Evolutionary conservation across 1,140 invertebrate species (phyloP), one percentile per base, ranked within the genome.

Genomic region (Platorchestia sp.): DNA sequence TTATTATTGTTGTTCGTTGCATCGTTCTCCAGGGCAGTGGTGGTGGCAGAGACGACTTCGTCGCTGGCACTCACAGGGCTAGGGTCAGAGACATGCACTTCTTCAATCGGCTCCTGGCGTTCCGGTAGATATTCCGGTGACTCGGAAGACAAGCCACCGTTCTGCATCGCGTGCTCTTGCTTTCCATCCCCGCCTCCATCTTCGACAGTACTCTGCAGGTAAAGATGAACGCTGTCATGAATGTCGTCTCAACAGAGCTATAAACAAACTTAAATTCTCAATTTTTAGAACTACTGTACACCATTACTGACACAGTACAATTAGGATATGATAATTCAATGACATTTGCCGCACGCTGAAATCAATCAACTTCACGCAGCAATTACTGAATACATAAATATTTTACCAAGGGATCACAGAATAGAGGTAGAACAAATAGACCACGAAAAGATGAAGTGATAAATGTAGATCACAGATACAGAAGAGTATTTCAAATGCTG

Each of bases 101-200:
- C n/a, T 89, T 89, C 87, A 42, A 44, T 89, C 36, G n/a, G 87
- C 14, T 10, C 43, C 41, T 89, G 41, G 96, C 97, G 97, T 90
- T 97, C 97, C n/a, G 97, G 95, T 75, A 97, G 95, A 95, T 97
- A 97, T 95, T 96, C 95, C n/a, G 45, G 86, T 41, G 95, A 87
- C 40, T 44, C 95, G n/a, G 86, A 89, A 43, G 44, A 51, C 47
- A 95, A 89, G 19, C 44, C 75, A n/a, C 53, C 95, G 95, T 59
- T 96, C 53, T 95, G 59, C 95, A 95, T 51, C 95, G 51, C 45
- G 95, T 96, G 96, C 95, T 97, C 96, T 86, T 43, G 95, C 40
- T 95, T 96, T 95, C 95, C 96, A 42, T 86, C 91, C 41, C 96
- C 86, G 95, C 95, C 45, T 86, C 95, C 96, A 75, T 75, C 59